Evolutionary conservation across 2,113 vertebrate species (phyloP).

Genomic region (Merops nubicus): DNA sequence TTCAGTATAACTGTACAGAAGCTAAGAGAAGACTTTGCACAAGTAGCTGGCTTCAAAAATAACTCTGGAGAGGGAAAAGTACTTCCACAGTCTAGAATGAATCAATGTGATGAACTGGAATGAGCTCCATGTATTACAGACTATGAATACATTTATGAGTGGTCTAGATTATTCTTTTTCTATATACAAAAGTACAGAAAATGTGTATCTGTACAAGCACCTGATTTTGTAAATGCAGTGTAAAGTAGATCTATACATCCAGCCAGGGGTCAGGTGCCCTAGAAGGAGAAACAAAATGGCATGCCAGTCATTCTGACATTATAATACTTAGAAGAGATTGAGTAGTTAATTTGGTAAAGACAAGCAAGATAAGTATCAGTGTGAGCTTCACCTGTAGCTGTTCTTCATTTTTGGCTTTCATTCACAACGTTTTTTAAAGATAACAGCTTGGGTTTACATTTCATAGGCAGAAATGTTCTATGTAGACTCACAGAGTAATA

Average conservation of each 20-base stretch:
- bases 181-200: neutral
- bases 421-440: neutral
- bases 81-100: neutral
- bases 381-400: neutral
- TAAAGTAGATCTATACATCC: neutral
- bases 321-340: slow-evolving; percentile 4
- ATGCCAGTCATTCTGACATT: neutral
- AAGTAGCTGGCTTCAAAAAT: neutral
- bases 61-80: neutral
- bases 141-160: neutral
- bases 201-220: neutral
- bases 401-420: neutral
- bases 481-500: too few species aligned
- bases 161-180: neutral
- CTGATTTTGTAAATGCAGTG: neutral
- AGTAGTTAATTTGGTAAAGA: neutral
- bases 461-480: neutral
- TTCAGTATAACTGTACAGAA: neutral
- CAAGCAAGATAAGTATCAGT: neutral
- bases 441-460: neutral
- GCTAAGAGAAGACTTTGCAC: neutral
- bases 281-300: slow-evolving; percentile 6
- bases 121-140: neutral
- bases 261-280: neutral
- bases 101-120: neutral